A percentile compares a stretch with the other conserved stretches of the same genome.
phyloP scores from a whole-genome alignment of 2,797 vertebrate species.

The Melanotaenia pygmaea region DNA sequence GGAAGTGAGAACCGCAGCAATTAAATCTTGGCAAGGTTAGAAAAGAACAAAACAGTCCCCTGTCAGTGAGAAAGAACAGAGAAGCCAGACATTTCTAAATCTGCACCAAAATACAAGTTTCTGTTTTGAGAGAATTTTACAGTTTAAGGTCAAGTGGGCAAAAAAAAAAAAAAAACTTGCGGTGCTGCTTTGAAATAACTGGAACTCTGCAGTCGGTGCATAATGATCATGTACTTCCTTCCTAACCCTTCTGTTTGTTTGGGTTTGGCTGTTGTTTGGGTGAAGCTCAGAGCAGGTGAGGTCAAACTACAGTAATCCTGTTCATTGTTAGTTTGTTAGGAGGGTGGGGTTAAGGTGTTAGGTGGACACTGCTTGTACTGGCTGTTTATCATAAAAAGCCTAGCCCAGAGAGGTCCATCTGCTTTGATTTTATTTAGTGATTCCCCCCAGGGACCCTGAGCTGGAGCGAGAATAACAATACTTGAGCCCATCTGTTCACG shows the following conservation, averaged over 20 bases:
- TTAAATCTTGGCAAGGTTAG: conserved; percentile 61
- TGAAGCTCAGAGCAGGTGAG: conserved; percentile 50
- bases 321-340: conserved; percentile 41
- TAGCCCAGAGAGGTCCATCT: conserved; percentile 93
- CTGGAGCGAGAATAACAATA: conserved; percentile 96
- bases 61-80: conserved; percentile 59
- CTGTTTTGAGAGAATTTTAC: conserved; percentile 71
- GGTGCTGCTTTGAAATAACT: conserved; percentile 37
- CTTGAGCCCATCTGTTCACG: conserved; percentile 95
- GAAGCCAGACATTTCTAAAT: conserved; percentile 57
- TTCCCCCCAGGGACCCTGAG: conserved; percentile 90
- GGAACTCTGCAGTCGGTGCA: conserved; percentile 16
- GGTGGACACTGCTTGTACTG: conserved; percentile 82
- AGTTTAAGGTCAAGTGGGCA: conserved; percentile 59
- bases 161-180: conserved; percentile 16
- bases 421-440: conserved; percentile 97
- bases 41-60: conserved; percentile 74
- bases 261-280: conserved; percentile 62
- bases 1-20: conserved; percentile 63
- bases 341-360: conserved; percentile 74
- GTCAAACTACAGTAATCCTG: conserved; percentile 52
- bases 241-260: conserved; percentile 52
- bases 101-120: conserved; percentile 60
- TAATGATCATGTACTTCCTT: conserved; percentile 46
- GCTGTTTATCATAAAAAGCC: conserved; percentile 92